Percentiles rank a stretch among this genome's conserved stretches.
Evolutionary conservation across 2,797 vertebrate species (phyloP).

Genomic region (Ibycter americanus): DNA sequence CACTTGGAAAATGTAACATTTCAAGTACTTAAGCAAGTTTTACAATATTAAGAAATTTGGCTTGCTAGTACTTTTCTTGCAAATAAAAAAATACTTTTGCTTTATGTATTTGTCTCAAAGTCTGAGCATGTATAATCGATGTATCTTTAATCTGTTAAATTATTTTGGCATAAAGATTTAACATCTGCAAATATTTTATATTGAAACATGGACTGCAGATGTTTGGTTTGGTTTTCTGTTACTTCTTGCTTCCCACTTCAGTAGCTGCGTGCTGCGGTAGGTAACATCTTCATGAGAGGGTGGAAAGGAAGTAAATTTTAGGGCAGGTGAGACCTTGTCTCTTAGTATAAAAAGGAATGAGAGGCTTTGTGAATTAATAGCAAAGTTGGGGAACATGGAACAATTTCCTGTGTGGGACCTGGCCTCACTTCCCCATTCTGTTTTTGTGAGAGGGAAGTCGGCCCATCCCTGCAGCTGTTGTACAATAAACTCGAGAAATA

Average conservation of each 20-base stretch:
- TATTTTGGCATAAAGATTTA: slow-evolving; percentile 45
- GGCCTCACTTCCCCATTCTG: neutral
- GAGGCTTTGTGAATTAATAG: neutral
- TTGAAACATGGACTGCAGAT: slow-evolving; percentile 54
- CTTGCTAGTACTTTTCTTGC: neutral
- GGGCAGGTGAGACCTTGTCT: slow-evolving; percentile 20
- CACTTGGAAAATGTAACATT: neutral
- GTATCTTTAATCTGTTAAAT: slow-evolving; percentile 36
- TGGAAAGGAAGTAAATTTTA: neutral
- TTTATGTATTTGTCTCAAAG: slow-evolving; percentile 7
- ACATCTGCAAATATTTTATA: slow-evolving; percentile 67
- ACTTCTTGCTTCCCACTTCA: slow-evolving; percentile 2
- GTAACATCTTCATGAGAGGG: slow-evolving; percentile 26
- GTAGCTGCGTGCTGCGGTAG: slow-evolving; percentile 57
- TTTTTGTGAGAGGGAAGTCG: slow-evolving; percentile 23
- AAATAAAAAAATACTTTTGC: neutral
- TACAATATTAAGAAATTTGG: neutral
- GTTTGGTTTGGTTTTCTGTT: slow-evolving; percentile 25
- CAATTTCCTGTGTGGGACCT: neutral
- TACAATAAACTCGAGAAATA: neutral
- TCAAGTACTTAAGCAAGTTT: neutral
- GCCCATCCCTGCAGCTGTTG: slow-evolving; percentile 50
- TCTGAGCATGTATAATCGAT: slow-evolving; percentile 36
- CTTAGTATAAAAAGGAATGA: neutral
- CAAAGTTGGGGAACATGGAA: neutral